Evolutionary conservation across 2,113 vertebrate species (phyloP).

Genomic region (Haemorhous mexicanus): DNA sequence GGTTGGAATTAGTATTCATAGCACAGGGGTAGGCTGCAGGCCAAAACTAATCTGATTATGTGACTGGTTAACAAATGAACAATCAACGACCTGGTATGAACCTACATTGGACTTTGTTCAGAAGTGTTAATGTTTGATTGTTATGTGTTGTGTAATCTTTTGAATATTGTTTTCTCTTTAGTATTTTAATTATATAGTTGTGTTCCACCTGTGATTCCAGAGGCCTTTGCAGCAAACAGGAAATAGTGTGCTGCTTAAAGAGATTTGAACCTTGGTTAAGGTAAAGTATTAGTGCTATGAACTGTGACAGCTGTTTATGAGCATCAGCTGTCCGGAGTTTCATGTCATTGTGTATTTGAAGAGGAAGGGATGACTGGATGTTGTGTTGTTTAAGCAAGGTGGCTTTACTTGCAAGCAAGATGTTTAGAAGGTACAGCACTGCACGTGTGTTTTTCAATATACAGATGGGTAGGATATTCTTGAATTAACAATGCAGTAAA

Average conservation of each 20-base stretch:
- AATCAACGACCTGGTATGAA: not conserved
- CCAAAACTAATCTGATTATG: not conserved
- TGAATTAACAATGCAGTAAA: not conserved
- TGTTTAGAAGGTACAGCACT: not conserved
- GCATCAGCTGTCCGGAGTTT: not conserved
- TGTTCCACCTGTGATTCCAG: not conserved
- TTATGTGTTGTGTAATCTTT: not conserved
- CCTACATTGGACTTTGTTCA: slow-evolving; percentile 3
- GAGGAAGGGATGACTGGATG: not conserved
- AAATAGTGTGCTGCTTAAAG: not conserved
- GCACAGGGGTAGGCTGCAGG: not conserved
- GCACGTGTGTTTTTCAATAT: not conserved
- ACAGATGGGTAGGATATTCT: not conserved
- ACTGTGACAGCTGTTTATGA: not conserved
- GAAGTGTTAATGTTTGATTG: slow-evolving; percentile 12
- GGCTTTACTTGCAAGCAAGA: not conserved
- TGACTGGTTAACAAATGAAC: not conserved
- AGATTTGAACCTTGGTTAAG: not conserved
- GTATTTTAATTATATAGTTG: not conserved
- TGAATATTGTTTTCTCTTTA: not conserved
- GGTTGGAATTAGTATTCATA: not conserved
- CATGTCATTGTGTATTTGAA: not conserved
- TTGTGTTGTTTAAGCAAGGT: not conserved
- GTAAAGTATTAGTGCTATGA: not conserved
- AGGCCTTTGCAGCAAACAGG: not conserved